A percentile compares a stretch with the other conserved stretches of the same genome.
phyloP scores from a whole-genome alignment of 2,888 invertebrate species.

The Eupithecia subumbrata region DNA sequence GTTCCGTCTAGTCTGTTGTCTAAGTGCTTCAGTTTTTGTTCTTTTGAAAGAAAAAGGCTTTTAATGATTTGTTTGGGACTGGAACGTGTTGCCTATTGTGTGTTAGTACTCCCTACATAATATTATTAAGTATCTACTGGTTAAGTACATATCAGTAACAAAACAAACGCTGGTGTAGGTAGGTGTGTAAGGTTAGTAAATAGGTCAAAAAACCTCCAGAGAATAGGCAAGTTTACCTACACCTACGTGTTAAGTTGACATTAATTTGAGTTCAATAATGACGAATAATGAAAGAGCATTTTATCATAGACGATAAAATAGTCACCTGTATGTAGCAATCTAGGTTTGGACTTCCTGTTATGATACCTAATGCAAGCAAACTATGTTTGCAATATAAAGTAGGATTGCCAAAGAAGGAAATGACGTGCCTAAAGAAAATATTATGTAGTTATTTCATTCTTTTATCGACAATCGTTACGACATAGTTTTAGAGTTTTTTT shows the following conservation, averaged over 20 bases:
- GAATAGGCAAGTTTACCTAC: background rate
- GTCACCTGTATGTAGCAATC: constrained; percentile 15
- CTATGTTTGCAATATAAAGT: background rate
- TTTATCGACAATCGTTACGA: too few species aligned
- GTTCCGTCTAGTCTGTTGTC: constrained; percentile 36
- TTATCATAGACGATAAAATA: background rate
- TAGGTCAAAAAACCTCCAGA: background rate
- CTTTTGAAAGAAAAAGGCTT: constrained; percentile 31
- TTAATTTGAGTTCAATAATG: background rate
- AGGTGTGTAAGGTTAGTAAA: background rate
- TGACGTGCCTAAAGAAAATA: background rate
- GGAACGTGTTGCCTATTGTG: constrained; percentile 13
- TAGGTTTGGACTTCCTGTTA: constrained; percentile 11
- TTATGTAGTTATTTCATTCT: background rate
- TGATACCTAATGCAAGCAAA: background rate
- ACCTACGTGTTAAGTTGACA: background rate
- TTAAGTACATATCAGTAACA: background rate
- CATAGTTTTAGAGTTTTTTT: too few species aligned
- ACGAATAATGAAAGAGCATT: background rate
- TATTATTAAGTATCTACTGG: background rate
- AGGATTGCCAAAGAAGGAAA: background rate
- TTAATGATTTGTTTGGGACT: constrained; percentile 22
- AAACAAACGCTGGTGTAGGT: background rate
- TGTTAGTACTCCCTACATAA: background rate
- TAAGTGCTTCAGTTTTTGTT: constrained; percentile 33